These are phyloP conservation scores for Scatophagus argus DNA, from an alignment of 2,113 vertebrate genomes.

Conservation along the genomic window DNA sequence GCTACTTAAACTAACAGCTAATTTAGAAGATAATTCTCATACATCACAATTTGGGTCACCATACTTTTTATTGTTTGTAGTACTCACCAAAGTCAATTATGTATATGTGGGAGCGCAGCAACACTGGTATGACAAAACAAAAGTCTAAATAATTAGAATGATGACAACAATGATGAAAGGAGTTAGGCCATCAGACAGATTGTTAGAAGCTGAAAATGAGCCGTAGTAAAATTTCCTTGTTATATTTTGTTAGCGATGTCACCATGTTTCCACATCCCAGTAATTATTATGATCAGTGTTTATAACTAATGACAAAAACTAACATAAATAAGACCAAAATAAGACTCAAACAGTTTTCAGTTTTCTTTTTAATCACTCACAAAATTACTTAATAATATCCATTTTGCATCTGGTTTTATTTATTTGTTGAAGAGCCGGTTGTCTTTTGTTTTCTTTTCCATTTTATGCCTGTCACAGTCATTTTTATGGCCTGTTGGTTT, in stretches of 20 bases:
- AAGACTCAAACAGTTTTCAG: background rate
- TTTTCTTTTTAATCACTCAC: background rate
- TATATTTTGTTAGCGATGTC: background rate
- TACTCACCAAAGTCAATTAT: background rate
- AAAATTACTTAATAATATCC: background rate
- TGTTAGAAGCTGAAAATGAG: background rate
- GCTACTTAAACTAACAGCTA: background rate
- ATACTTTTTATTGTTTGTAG: background rate
- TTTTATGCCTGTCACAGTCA: conserved; percentile 45
- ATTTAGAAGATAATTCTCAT: background rate
- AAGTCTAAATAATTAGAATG: background rate
- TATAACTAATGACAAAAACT: background rate
- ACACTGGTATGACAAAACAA: background rate
- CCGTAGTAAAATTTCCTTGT: background rate
- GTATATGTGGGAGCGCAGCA: background rate
- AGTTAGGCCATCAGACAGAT: background rate
- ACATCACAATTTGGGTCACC: background rate
- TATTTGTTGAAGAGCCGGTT: conserved; percentile 27
- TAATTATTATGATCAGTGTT: conserved; percentile 9
- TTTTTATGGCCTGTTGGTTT: conserved; percentile 66
- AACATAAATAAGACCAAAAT: background rate
- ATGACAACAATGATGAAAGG: no score
- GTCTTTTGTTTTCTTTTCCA: conserved; percentile 25
- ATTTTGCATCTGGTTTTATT: conserved; percentile 8
- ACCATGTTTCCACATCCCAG: background rate